phyloP scores from a whole-genome alignment of 2,888 invertebrate species.

The Heteropelma amictum region DNA sequence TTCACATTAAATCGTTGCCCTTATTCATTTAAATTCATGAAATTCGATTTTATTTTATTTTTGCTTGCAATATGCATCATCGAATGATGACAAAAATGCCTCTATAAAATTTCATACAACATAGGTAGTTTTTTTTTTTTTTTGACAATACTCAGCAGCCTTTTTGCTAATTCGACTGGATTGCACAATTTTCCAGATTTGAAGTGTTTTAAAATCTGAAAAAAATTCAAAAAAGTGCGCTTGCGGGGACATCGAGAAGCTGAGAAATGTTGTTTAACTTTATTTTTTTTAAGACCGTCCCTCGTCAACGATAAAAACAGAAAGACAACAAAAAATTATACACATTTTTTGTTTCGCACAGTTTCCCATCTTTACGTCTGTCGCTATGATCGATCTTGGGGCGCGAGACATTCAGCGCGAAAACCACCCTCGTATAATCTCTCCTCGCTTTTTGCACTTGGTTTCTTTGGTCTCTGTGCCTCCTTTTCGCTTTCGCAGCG shows the following conservation, averaged over 20 bases:
- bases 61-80: no score
- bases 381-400: slow-evolving; percentile 51
- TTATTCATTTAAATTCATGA: no score
- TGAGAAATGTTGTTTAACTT: not conserved
- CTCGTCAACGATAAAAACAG: slow-evolving; percentile 28
- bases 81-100: no score
- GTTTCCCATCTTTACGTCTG: slow-evolving; percentile 51
- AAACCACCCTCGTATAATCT: slow-evolving; percentile 41
- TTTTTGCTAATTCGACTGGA: no score
- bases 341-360: slow-evolving; percentile 26
- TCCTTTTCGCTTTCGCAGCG: not conserved
- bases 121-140: no score
- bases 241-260: not conserved
- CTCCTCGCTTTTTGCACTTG: slow-evolving; percentile 14
- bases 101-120: no score
- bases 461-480: not conserved
- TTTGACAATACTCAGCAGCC: no score
- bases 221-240: no score
- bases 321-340: slow-evolving; percentile 42
- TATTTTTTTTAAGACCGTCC: not conserved
- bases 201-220: no score
- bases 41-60: no score
- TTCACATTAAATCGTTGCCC: no score
- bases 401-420: slow-evolving; percentile 16
- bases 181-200: no score